These are phyloP conservation scores for Hafferia zeledoni DNA, from an alignment of 2,797 vertebrate species.

Conservation along the genomic window DNA sequence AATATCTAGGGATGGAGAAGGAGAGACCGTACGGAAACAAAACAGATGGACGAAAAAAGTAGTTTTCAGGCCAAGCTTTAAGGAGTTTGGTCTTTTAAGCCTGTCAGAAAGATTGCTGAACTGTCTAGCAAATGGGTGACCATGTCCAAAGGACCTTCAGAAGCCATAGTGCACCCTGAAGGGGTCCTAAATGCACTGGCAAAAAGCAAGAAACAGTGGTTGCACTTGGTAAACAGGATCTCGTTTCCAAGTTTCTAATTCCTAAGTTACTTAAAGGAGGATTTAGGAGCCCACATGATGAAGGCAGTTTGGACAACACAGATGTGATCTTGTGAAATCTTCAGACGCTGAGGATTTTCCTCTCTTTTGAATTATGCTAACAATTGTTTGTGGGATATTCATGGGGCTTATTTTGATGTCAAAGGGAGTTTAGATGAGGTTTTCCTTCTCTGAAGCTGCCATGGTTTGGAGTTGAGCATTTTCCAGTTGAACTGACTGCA, in stretches of 20 bases:
- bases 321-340: slow-evolving; percentile 18
- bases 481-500: not conserved
- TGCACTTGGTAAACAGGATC: not conserved
- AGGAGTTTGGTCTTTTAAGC: slow-evolving; percentile 10
- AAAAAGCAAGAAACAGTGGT: not conserved
- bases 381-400: not conserved
- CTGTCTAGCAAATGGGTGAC: not conserved
- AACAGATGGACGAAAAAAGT: not conserved
- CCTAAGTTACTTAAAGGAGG: slow-evolving; percentile 25
- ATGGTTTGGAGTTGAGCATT: not conserved
- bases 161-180: not conserved
- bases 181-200: not conserved
- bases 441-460: slow-evolving; percentile 3
- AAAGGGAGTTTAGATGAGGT: not conserved
- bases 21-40: not conserved
- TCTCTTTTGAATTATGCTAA: slow-evolving; percentile 10
- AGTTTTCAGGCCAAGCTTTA: not conserved
- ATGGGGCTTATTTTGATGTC: not conserved
- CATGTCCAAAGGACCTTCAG: not conserved
- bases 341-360: slow-evolving; percentile 14
- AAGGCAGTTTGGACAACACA: slow-evolving; percentile 4
- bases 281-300: slow-evolving; percentile 43
- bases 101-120: not conserved
- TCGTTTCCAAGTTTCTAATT: slow-evolving; percentile 54
- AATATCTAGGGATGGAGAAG: not conserved